Evolutionary conservation across 2,797 vertebrate species (phyloP), one percentile per base, ranked within the genome.

Genomic region (Scolopax rusticola): DNA sequence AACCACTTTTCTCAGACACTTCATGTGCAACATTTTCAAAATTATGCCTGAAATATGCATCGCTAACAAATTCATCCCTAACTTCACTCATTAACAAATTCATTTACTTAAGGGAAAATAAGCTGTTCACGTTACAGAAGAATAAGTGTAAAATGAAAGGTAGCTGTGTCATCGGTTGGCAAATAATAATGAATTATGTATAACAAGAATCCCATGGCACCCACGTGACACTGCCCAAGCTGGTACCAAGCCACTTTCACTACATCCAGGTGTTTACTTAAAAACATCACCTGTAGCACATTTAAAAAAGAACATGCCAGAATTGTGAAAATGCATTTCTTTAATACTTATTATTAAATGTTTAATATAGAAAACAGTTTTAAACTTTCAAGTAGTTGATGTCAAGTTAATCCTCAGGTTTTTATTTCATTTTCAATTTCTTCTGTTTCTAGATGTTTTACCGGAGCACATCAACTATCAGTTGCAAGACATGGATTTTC

Each of bases 391-490:
- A 92, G 48, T 20, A 41, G 56, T 45, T 53, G 41, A 71, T 33
- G 11, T 18, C 0, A 1, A 27, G 24, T 24, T 18, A 17, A 6
- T 61, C 41, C 48, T 73, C n/a, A 41, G 51, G 21, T 30, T 89
- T 64, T 94, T 18, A 71, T 53, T 63, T 68, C 4, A 17, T 76
- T 87, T 61, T 60, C 8, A 5, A 17, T 89, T 88, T 76, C 75
- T 74, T 85, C 82, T 36, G 18, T 85, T 41, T 63, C 19, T 97
- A 99, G 99, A 99, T 95, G 98, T 99, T 96, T 97, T 99, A 94
- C 97, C 98, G 2, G 99, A 99, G 93, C 99, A 99, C 56, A 97
- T 98, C 93, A 98, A 98, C 97, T 99, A 99, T 92, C 98, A 99
- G 71, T 97, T 99, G 75, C 98, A 98, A 94, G 98, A 99, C 45